phyloP scores from a whole-genome alignment of 2,888 invertebrate genomes.

The Megastigmus dorsalis region DNA sequence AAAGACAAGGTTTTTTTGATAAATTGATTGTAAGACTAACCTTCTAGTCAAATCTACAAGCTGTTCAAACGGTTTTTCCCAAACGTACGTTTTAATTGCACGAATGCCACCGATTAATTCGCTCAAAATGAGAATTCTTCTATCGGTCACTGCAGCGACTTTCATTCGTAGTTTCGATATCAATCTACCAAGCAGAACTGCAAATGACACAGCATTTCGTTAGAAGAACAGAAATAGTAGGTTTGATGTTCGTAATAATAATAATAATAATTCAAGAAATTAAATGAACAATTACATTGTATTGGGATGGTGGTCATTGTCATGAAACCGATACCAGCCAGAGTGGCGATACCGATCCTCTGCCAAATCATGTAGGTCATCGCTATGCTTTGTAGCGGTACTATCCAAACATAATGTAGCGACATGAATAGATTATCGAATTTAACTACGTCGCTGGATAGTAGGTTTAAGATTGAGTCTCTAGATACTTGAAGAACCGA shows the following conservation, averaged over 20 bases:
- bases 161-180: constrained; percentile 73
- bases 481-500: constrained; percentile 70
- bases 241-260: too few species aligned
- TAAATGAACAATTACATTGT: constrained; percentile 70
- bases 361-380: constrained; percentile 78
- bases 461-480: constrained; percentile 87
- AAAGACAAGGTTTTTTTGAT: too few species aligned
- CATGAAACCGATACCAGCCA: constrained; percentile 79
- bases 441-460: constrained; percentile 89
- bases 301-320: constrained; percentile 75
- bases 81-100: constrained; percentile 90
- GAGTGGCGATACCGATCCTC: constrained; percentile 76
- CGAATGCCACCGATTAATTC: constrained; percentile 86
- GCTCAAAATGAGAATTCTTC: constrained; percentile 86
- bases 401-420: constrained; percentile 86
- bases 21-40: too few species aligned
- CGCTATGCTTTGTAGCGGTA: constrained; percentile 83
- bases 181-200: constrained; percentile 74
- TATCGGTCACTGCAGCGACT: constrained; percentile 78
- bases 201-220: too few species aligned
- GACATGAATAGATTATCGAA: constrained; percentile 83
- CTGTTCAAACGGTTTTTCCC: constrained; percentile 85
- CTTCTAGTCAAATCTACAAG: constrained; percentile 80
- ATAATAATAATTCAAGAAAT: constrained; percentile 58
- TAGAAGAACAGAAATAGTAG: too few species aligned